phyloP scores from a whole-genome alignment of 2,113 vertebrate genomes.

The Lathamus discolor region DNA sequence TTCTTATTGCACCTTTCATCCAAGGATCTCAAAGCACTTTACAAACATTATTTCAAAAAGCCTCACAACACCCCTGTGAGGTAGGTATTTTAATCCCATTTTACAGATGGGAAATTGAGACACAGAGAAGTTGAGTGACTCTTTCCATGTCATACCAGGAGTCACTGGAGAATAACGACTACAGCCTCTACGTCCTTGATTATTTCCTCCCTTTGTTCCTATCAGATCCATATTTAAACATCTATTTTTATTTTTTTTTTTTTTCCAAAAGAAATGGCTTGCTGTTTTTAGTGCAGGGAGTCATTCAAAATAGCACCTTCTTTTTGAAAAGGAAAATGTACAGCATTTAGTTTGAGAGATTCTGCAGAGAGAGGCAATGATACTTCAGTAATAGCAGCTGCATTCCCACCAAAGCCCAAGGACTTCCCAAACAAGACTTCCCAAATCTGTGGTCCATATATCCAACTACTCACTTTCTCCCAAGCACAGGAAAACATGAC shows the following conservation, averaged over 20 bases:
- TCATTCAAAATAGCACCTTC: conserved; percentile 51
- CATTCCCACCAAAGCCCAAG: neutral
- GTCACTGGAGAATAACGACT: neutral
- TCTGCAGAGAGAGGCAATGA: conserved; percentile 68
- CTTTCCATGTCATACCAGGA: conserved; percentile 1
- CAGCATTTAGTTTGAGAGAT: conserved; percentile 56
- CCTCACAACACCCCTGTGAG: conserved; percentile 67
- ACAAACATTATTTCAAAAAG: conserved; percentile 54
- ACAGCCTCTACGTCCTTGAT: neutral
- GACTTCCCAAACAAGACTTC: neutral
- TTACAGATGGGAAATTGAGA: conserved; percentile 60
- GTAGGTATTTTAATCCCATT: conserved; percentile 61
- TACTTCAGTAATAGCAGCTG: conserved; percentile 28
- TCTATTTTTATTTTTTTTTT: neutral
- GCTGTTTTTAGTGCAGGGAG: conserved; percentile 13
- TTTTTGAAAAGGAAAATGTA: conserved; percentile 40
- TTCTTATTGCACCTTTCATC: conserved; percentile 52
- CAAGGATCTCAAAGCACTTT: conserved; percentile 71
- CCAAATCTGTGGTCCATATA: neutral
- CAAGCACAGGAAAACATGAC: neutral
- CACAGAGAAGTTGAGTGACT: conserved; percentile 13
- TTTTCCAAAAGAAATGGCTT: conserved; percentile 17
- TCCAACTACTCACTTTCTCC: neutral
- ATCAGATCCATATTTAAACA: neutral
- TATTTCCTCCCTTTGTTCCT: conserved; percentile 25